These are phyloP conservation scores for Grantiella picta DNA, from an alignment of 2,113 vertebrate genomes.

Conservation along the genomic window DNA sequence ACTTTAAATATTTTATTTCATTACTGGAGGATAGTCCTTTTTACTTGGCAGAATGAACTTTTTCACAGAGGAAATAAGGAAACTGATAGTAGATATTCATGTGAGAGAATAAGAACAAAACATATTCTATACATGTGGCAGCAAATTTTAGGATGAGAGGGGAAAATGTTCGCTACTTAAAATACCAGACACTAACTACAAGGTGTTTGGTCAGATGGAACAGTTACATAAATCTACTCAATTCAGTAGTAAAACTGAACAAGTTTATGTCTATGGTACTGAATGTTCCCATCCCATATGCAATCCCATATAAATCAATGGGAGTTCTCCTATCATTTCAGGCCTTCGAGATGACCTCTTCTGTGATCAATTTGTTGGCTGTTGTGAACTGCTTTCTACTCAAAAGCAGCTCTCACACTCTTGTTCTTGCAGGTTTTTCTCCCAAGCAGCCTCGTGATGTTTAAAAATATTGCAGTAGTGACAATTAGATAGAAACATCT, in stretches of 20 bases:
- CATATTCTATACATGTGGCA: neutral
- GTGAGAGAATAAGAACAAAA: neutral
- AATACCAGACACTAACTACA: neutral
- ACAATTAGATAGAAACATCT: slow-evolving; percentile 10
- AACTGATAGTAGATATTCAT: neutral
- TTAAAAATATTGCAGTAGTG: neutral
- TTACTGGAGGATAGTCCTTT: neutral
- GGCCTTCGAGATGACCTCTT: neutral
- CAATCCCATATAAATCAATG: neutral
- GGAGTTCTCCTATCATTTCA: neutral
- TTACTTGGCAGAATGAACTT: neutral
- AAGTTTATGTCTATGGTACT: neutral
- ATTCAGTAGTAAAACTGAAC: neutral
- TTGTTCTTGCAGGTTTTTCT: neutral
- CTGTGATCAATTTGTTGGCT: neutral
- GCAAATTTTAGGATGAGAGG: neutral
- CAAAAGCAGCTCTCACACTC: neutral
- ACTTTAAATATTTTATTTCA: neutral
- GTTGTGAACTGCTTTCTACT: neutral
- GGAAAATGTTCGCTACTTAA: neutral
- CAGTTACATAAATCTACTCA: neutral
- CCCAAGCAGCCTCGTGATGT: neutral
- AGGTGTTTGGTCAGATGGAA: neutral
- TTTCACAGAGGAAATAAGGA: neutral
- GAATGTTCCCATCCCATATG: neutral